Percentiles rank a stretch among this genome's conserved stretches.
Conservation (phyloP, 2,797 vertebrate species). For the Lacerta viridis region DNA sequence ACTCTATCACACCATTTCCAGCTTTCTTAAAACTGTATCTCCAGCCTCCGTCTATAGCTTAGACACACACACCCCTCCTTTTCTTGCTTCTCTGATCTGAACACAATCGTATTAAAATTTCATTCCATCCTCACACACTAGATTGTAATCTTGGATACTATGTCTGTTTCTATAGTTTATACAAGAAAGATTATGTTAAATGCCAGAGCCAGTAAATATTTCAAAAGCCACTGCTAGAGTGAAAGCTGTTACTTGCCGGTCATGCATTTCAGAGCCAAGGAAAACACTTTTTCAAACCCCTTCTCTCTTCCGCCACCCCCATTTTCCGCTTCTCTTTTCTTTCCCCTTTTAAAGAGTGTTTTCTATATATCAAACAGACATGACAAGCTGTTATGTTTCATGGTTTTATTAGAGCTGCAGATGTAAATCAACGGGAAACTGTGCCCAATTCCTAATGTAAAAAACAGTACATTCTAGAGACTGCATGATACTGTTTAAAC, state of each 20-base stretch:
- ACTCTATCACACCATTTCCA: not conserved
- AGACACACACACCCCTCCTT: not conserved
- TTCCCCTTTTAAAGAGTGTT: conserved; percentile 70
- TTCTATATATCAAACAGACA: conserved; percentile 70
- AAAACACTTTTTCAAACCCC: conserved; percentile 60
- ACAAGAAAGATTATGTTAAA: conserved; percentile 75
- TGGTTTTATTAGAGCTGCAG: conserved; percentile 75
- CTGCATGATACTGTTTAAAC: conserved; percentile 51
- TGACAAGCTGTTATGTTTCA: conserved; percentile 75
- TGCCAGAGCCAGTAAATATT: conserved; percentile 76
- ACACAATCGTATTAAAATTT: conserved; percentile 75
- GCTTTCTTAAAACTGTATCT: not conserved
- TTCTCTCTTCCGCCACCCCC: conserved; percentile 18
- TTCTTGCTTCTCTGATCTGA: conserved; percentile 48
- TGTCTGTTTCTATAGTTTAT: conserved; percentile 69
- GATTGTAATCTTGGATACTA: conserved; percentile 72
- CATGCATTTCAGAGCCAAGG: conserved; percentile 73
- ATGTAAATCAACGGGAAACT: conserved; percentile 74
- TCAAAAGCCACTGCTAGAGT: conserved; percentile 71
- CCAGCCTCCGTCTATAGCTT: not conserved
- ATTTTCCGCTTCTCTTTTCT: conserved; percentile 75
- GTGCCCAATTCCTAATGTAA: conserved; percentile 69
- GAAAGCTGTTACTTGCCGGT: conserved; percentile 70
- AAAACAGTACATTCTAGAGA: conserved; percentile 62
- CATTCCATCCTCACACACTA: conserved; percentile 71